These are phyloP conservation scores for Ptiloglossa arizonensis DNA, from an alignment of 1,140 invertebrate species.

Conservation along the genomic window DNA sequence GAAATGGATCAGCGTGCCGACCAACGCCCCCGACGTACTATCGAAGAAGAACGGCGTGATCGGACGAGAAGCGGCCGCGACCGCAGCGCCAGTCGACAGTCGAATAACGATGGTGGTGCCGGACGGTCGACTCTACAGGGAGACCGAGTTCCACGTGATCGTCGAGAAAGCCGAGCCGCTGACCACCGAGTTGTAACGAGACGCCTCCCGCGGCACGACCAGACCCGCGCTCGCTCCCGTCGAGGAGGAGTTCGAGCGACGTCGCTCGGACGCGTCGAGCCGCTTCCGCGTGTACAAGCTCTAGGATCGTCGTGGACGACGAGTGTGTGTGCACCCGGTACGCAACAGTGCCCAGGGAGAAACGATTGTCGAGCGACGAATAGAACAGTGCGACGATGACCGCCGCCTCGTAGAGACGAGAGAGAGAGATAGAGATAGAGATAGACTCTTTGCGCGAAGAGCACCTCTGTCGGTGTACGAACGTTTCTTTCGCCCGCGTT, in stretches of 20 bases:
- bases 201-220: conserved; percentile 68
- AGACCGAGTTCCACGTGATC: conserved; percentile 92
- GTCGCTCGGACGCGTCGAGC: conserved; percentile 49
- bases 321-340: conserved; percentile 4
- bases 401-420: too few species aligned
- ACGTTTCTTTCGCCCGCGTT: too few species aligned
- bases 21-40: conserved; percentile 77
- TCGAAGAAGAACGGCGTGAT: conserved; percentile 78
- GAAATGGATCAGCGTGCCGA: conserved; percentile 80
- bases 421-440: too few species aligned
- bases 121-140: conserved; percentile 89
- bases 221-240: conserved; percentile 32
- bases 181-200: conserved; percentile 88
- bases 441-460: too few species aligned
- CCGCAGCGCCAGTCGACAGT: conserved; percentile 74
- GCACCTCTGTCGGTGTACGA: too few species aligned
- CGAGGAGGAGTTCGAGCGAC: conserved; percentile 57
- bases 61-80: conserved; percentile 59
- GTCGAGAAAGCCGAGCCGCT: conserved; percentile 90
- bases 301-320: conserved; percentile 54
- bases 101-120: conserved; percentile 87
- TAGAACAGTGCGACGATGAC: too few species aligned
- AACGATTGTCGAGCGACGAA: too few species aligned
- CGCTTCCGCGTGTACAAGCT: conserved; percentile 77
- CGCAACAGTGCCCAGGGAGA: too few species aligned